Base-by-base conservation (phyloP, 2,113 vertebrate species). In the Tapirus terrestris region DNA sequence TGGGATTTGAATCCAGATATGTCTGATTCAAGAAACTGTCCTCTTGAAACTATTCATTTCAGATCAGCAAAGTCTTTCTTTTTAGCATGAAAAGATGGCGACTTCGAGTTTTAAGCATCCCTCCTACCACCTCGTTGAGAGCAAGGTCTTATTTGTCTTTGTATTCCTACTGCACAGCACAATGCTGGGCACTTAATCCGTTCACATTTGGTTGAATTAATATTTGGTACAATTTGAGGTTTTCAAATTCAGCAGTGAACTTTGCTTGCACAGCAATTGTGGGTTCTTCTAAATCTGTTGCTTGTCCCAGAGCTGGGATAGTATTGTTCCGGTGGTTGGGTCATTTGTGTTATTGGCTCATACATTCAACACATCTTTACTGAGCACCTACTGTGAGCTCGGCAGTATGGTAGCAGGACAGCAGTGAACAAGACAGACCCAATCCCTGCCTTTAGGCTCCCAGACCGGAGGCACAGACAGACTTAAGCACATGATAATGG, bases 151-250 rank as follows among this genome's bases (percentile, higher is more conserved):
- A 5, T 4, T 65, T n/a, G 14, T 45, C 39, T 14, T 58, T 21
- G 29, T 27, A 43, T 60, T 76, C 43, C 51, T 33, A 0, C 17
- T n/a, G 20, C 29, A 13, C 4, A 31, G 9, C 36, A 0, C 14
- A 7, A 2, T 6, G 8, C 29, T 51, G 0, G 14, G 16, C 29
- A 8, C 25, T 9, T 0, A n/a, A 43, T 10, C n/a, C 0, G 1
- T 9, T 33, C 81, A 60, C 9, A 3, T 39, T 70, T 18, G 23
- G 51, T 43, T 23, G 51, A 65, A 67, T 72, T 81, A 14, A 36
- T 45, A 72, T 76, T 81, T 65, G 67, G 11, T 36, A 16, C 63
- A 39, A 21, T 6, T 13, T 14, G 58, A 45, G 39, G 45, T 27
- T 77, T 70, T 85, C 17, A 16, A 21, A 20, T 45, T 63, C 27